These are phyloP conservation scores for Chrysopilus asiliformis DNA, from an alignment of 2,888 invertebrate genomes.

Conservation along the genomic window DNA sequence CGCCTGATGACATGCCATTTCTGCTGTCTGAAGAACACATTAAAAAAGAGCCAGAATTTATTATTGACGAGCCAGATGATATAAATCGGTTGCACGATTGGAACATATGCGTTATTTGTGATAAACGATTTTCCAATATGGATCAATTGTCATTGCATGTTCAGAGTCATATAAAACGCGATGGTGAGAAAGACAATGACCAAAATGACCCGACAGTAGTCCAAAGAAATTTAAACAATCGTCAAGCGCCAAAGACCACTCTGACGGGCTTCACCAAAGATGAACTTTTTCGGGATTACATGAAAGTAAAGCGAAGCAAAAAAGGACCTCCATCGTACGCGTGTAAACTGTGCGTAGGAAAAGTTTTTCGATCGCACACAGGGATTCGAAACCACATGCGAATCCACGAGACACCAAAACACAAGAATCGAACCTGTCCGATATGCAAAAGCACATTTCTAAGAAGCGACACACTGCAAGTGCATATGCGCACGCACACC, in stretches of 20 bases:
- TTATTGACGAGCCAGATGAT: conserved; percentile 10
- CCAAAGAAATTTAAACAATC: background rate
- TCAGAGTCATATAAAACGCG: conserved; percentile 10
- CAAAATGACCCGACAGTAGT: background rate
- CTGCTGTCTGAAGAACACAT: conserved; percentile 10
- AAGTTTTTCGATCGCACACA: conserved; percentile 7
- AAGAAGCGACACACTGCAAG: conserved; percentile 11
- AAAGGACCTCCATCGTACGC: conserved; percentile 10
- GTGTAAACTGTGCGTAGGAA: conserved; percentile 10
- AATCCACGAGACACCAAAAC: conserved; percentile 12
- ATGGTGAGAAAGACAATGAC: background rate
- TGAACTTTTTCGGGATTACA: conserved; percentile 11
- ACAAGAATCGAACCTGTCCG: conserved; percentile 11
- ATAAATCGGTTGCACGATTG: conserved; percentile 8
- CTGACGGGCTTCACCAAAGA: conserved; percentile 10
- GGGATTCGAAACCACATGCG: conserved; percentile 13
- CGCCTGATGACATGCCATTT: conserved; percentile 7
- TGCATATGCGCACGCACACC: conserved; percentile 12
- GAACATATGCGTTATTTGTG: conserved; percentile 13
- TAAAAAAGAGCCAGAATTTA: conserved; percentile 13
- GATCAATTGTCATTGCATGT: conserved; percentile 10
- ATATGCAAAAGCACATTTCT: conserved; percentile 10
- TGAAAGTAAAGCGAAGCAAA: conserved; percentile 9
- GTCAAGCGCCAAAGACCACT: conserved; percentile 8
- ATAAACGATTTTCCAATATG: conserved; percentile 10